phyloP scores from a whole-genome alignment of 2,888 invertebrate genomes.

The Pandemis cinnamomeana region DNA sequence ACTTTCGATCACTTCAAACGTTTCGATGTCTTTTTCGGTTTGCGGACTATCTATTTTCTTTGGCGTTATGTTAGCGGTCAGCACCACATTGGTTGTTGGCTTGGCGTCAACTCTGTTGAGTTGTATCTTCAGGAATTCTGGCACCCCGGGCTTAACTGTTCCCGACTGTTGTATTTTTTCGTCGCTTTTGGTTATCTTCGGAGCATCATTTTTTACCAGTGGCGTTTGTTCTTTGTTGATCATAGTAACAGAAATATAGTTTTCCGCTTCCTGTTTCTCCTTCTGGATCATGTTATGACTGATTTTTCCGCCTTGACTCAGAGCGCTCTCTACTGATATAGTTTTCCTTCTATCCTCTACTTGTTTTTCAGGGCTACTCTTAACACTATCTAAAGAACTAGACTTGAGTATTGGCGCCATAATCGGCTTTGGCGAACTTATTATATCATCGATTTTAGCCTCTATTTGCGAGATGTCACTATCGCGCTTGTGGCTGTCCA shows the following conservation, averaged over 20 bases:
- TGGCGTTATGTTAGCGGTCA: slow-evolving; percentile 85
- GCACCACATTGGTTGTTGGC: slow-evolving; percentile 86
- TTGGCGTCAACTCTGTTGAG: slow-evolving; percentile 88
- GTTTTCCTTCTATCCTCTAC: slow-evolving; percentile 79
- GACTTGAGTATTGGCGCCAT: slow-evolving; percentile 80
- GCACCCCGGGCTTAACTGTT: slow-evolving; percentile 71
- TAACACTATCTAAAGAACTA: slow-evolving; percentile 85
- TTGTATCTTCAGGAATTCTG: slow-evolving; percentile 89
- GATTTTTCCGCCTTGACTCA: slow-evolving; percentile 60
- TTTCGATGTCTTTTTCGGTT: slow-evolving; percentile 64
- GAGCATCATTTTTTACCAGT: slow-evolving; percentile 54
- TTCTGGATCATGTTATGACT: slow-evolving; percentile 49
- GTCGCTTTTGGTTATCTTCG: slow-evolving; percentile 70
- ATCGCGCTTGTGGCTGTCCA: slow-evolving; percentile 73
- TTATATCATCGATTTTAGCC: slow-evolving; percentile 83
- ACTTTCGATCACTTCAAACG: slow-evolving; percentile 58
- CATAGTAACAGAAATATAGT: slow-evolving; percentile 84
- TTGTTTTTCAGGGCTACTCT: slow-evolving; percentile 81
- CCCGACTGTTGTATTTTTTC: slow-evolving; percentile 67
- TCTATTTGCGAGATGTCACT: slow-evolving; percentile 83
- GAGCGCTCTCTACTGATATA: slow-evolving; percentile 78
- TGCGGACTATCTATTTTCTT: slow-evolving; percentile 75
- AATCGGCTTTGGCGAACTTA: slow-evolving; percentile 81
- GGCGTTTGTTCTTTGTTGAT: slow-evolving; percentile 79
- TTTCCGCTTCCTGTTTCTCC: slow-evolving; percentile 70